phyloP scores from a whole-genome alignment of 2,797 vertebrate species.

The Anableps anableps region DNA sequence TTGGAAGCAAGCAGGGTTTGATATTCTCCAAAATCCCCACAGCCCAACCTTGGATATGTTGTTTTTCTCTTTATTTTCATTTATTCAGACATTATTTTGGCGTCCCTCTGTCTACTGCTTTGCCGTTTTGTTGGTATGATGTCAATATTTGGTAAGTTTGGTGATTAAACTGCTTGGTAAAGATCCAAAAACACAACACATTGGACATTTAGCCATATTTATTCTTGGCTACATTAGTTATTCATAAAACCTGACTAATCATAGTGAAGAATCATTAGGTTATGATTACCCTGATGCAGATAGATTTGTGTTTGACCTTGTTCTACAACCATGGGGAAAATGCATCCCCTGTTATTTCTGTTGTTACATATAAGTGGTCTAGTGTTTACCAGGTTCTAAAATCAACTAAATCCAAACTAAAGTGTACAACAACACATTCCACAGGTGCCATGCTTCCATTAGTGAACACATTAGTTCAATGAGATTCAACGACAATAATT shows the following conservation, averaged over 20 bases:
- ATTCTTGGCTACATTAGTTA: too few species aligned
- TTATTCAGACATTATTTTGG: background rate
- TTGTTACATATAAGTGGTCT: too few species aligned
- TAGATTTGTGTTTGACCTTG: background rate
- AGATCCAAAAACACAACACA: too few species aligned
- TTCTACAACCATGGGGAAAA: background rate
- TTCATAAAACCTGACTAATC: background rate
- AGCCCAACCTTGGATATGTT: background rate
- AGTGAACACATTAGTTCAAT: background rate
- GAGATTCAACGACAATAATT: too few species aligned
- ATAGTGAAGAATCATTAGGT: background rate
- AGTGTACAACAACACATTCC: too few species aligned
- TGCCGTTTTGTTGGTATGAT: background rate
- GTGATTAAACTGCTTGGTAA: background rate
- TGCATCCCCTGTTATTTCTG: too few species aligned
- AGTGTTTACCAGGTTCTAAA: too few species aligned
- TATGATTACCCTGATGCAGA: background rate
- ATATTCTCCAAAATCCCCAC: background rate
- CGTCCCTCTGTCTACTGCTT: background rate
- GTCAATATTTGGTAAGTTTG: background rate
- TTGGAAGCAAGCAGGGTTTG: background rate
- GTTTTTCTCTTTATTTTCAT: background rate
- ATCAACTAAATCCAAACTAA: too few species aligned
- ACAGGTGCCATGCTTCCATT: background rate
- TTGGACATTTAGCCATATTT: too few species aligned